phyloP scores from a whole-genome alignment of 2,797 vertebrate species.

The Eremophila alpestris region DNA sequence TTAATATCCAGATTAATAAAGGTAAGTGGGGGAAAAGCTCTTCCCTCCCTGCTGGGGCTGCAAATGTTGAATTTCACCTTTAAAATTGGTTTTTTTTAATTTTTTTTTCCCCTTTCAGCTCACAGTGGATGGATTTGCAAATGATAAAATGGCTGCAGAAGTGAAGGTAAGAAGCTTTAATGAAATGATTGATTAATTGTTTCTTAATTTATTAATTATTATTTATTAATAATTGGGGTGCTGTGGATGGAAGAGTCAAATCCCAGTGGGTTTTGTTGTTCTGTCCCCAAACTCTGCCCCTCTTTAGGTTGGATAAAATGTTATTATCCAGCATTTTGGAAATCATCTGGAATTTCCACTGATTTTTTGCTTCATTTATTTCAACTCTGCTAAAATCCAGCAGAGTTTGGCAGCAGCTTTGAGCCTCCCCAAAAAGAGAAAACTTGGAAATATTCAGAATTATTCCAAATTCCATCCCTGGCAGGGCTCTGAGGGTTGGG shows the following conservation, averaged over 20 bases:
- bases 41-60: fast-evolving
- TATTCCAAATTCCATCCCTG: background rate
- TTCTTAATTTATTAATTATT: too few relatives aligned
- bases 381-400: background rate
- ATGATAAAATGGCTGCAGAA: constrained; percentile 96
- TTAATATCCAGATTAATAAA: constrained; percentile 98
- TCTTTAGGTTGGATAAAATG: background rate
- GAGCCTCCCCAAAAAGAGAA: background rate
- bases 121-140: constrained; percentile 94
- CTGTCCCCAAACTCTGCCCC: background rate
- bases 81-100: background rate
- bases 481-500: background rate
- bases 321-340: background rate
- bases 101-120: constrained; percentile 74
- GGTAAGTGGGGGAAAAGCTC: constrained; percentile 67
- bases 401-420: background rate
- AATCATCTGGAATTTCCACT: background rate
- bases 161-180: constrained; percentile 86
- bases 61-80: background rate
- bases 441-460: background rate
- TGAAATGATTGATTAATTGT: background rate
- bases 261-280: fast-evolving
- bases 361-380: background rate
- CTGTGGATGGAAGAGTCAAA: background rate
- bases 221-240: too few relatives aligned